Evolutionary conservation across 2,113 vertebrate genomes (phyloP).

Genomic region (Chascanopsetta lugubris): DNA sequence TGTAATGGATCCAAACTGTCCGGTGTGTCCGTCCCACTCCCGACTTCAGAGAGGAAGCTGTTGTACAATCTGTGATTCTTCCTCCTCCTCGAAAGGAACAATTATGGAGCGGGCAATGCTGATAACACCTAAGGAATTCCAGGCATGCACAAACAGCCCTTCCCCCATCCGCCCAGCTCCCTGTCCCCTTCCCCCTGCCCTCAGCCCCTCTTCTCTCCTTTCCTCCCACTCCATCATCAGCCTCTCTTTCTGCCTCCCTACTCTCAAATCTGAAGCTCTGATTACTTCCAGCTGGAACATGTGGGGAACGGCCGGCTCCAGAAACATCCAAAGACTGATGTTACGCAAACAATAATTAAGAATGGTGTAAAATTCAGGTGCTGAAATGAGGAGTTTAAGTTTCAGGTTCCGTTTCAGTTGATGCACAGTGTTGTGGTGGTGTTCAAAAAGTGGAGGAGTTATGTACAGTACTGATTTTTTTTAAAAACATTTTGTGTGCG

Average conservation of each 20-base stretch:
- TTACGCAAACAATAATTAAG: conserved; percentile 8
- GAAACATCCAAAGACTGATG: conserved; percentile 19
- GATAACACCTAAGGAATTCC: conserved; percentile 81
- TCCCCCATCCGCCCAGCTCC: conserved; percentile 69
- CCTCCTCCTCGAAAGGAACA: conserved; percentile 62
- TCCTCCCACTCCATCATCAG: conserved; percentile 66
- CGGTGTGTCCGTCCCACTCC: conserved; percentile 4
- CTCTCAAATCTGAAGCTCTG: conserved; percentile 52
- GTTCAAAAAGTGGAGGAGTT: background rate
- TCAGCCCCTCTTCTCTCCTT: conserved; percentile 53
- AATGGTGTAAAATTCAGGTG: background rate
- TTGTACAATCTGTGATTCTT: conserved; percentile 37
- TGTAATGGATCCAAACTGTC: too few relatives aligned
- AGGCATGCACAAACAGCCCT: conserved; percentile 80
- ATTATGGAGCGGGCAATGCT: conserved; percentile 73
- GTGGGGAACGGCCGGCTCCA: conserved; percentile 31
- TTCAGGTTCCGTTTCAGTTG: background rate
- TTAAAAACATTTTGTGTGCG: background rate
- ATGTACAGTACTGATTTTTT: background rate
- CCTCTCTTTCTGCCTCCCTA: conserved; percentile 55
- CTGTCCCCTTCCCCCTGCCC: conserved; percentile 49
- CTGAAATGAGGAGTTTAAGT: background rate
- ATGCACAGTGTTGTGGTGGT: background rate
- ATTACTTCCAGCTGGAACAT: conserved; percentile 65
- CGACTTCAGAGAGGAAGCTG: conserved; percentile 3